Conservation (phyloP, 2,113 vertebrate genomes). For the Peromyscus maniculatus region DNA sequence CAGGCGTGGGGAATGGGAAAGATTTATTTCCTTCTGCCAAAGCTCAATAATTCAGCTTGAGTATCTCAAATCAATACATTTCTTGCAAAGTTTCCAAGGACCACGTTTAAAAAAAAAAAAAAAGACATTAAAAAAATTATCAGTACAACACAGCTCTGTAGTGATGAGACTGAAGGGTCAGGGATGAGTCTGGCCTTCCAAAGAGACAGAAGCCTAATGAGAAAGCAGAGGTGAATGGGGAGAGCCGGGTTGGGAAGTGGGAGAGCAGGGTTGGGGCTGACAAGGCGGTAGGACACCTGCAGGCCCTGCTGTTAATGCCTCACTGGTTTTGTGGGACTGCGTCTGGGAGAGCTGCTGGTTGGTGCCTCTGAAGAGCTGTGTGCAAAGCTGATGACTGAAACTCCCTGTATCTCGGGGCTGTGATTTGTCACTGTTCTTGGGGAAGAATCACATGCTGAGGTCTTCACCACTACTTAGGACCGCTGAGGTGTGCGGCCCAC, state of each 20-base stretch:
- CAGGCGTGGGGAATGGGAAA: constrained; percentile 79
- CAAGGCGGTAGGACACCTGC: not conserved
- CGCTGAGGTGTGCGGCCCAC: not conserved
- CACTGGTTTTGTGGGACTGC: not conserved
- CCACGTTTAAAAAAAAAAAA: constrained; percentile 80
- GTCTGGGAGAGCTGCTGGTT: not conserved
- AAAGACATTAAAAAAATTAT: constrained; percentile 78
- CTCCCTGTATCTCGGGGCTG: not conserved
- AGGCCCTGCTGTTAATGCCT: not conserved
- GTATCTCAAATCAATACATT: constrained; percentile 86
- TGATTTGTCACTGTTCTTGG: not conserved
- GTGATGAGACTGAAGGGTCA: not conserved
- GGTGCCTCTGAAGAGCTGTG: rapidly evolving
- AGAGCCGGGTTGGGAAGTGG: not conserved
- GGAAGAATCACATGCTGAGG: not conserved
- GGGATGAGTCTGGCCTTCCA: constrained; percentile 56
- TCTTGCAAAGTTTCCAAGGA: constrained; percentile 85
- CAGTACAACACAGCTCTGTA: constrained; percentile 37
- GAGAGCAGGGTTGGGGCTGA: not conserved
- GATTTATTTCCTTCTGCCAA: constrained; percentile 88
- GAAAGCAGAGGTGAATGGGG: not conserved
- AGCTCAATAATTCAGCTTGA: constrained; percentile 82
- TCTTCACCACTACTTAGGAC: not conserved
- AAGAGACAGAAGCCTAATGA: not conserved
- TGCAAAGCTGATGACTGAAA: rapidly evolving